These are phyloP conservation scores for Ctenoplectra terminalis DNA, from an alignment of 1,140 invertebrate species.

Conservation along the genomic window DNA sequence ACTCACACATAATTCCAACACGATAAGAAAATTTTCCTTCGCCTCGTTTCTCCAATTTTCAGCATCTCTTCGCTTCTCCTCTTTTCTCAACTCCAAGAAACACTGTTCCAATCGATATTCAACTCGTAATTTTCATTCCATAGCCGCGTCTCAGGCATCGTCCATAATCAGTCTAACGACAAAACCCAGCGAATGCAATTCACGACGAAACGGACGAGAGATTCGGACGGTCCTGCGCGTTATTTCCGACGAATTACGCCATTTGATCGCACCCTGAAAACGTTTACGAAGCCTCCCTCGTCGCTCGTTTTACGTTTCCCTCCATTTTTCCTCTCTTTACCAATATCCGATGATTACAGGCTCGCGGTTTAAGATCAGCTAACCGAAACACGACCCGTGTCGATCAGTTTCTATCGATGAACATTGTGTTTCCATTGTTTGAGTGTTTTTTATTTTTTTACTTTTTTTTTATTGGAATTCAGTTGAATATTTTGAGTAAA, in stretches of 20 bases:
- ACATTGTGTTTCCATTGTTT: background rate
- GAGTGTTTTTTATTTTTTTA: background rate
- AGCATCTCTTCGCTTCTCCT: too few relatives aligned
- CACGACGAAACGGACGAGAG: background rate
- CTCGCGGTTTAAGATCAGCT: conserved; percentile 36
- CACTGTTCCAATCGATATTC: background rate
- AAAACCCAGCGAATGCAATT: background rate
- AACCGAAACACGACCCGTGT: conserved; percentile 13
- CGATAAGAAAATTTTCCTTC: too few relatives aligned
- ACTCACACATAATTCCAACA: too few relatives aligned
- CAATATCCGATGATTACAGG: conserved; percentile 25
- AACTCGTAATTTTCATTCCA: background rate
- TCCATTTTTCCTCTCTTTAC: background rate
- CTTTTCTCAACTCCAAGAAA: too few relatives aligned
- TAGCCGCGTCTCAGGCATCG: background rate
- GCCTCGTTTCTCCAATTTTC: too few relatives aligned
- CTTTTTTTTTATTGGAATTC: background rate
- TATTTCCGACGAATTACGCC: conserved; percentile 28
- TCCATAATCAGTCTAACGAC: conserved; percentile 22
- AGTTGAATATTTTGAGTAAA: too few relatives aligned
- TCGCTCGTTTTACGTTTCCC: background rate
- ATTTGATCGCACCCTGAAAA: conserved; percentile 32
- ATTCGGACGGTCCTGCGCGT: background rate
- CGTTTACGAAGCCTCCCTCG: background rate
- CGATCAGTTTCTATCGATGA: background rate